Conservation (phyloP, 2,888 invertebrate genomes). For the Psylliodes chrysocephalus region DNA sequence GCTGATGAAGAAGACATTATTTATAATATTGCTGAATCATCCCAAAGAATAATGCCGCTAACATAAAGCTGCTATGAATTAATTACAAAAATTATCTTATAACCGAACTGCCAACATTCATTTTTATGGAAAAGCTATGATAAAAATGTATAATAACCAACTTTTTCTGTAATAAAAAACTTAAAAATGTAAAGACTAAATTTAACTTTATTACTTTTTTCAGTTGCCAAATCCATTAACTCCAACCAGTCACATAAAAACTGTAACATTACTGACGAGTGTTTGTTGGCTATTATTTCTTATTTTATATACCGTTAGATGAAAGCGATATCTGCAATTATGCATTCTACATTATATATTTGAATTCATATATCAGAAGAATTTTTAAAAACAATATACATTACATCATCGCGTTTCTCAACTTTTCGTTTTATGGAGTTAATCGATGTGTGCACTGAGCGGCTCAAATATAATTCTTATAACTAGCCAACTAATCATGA, state of each 20-base stretch:
- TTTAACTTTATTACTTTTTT: slow-evolving; percentile 2
- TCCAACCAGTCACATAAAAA: not conserved
- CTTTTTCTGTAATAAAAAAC: slow-evolving; percentile 3
- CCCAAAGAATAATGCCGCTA: not conserved
- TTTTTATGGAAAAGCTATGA: slow-evolving; percentile 1
- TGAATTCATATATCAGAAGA: not conserved
- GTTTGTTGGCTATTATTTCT: not conserved
- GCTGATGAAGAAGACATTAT: slow-evolving; percentile 1
- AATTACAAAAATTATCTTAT: not conserved
- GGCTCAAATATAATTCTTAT: no score
- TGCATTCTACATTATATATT: slow-evolving; percentile 3
- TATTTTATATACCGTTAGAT: not conserved
- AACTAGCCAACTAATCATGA: no score
- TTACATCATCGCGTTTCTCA: no score
- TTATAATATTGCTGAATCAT: not conserved
- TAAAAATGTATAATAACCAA: slow-evolving; percentile 3
- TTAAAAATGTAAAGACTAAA: slow-evolving; percentile 1
- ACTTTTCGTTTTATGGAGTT: no score
- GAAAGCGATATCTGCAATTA: not conserved
- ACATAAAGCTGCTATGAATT: no score
- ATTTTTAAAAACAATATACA: not conserved
- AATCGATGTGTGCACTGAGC: no score
- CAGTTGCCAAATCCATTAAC: not conserved
- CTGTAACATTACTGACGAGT: not conserved
- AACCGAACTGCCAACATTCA: not conserved